Evolutionary conservation across 2,797 vertebrate genomes (phyloP).

Genomic region (Myotis myotis): DNA sequence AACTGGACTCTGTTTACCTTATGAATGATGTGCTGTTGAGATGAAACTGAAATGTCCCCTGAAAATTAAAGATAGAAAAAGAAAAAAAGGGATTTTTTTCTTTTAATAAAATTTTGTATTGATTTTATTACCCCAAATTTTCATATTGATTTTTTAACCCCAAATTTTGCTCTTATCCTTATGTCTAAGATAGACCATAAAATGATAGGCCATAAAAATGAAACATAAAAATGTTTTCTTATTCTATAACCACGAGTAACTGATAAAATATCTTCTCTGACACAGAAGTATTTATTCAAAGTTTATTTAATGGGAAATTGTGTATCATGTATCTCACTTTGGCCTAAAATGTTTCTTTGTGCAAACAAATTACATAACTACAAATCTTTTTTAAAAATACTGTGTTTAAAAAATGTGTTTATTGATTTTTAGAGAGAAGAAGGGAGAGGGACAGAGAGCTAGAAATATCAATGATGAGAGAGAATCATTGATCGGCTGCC

Average conservation of each 20-base stretch:
- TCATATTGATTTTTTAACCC: background rate
- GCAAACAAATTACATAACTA: background rate
- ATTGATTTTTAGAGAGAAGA: no score
- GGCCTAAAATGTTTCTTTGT: background rate
- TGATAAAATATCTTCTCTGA: background rate
- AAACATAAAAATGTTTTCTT: background rate
- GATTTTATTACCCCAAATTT: background rate
- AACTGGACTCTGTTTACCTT: background rate
- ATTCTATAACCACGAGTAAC: background rate
- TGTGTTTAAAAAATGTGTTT: no score
- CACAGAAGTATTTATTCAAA: background rate
- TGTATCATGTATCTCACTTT: background rate
- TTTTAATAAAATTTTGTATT: background rate
- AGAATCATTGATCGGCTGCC: no score
- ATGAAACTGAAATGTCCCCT: background rate
- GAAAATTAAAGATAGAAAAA: background rate
- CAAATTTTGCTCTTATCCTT: background rate
- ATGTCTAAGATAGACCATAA: background rate
- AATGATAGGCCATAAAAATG: background rate
- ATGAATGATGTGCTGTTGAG: background rate
- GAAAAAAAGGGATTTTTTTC: background rate
- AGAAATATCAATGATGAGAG: no score
- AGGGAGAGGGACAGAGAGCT: no score
- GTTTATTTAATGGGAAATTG: background rate
- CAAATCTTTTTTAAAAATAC: background rate